Conservation (phyloP, 2,888 invertebrate genomes). For the Athripsodes cinereus region DNA sequence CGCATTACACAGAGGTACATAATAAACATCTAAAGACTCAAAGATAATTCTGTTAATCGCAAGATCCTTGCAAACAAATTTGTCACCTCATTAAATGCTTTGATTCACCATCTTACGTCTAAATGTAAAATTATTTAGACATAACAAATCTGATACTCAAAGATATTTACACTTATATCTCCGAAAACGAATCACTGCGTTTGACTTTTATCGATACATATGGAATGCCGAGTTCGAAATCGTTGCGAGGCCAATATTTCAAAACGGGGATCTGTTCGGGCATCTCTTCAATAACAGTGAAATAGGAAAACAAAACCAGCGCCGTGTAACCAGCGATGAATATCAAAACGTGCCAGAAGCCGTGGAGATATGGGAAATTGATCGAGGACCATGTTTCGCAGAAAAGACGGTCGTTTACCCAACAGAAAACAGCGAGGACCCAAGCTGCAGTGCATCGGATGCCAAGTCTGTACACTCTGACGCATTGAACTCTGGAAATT, state of each 20-base stretch:
- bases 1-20: no score
- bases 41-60: no score
- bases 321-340: conserved; percentile 74
- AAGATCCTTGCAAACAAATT: no score
- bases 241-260: conserved; percentile 71
- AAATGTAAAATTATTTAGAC: no score
- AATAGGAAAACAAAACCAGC: conserved; percentile 72
- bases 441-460: conserved; percentile 63
- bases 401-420: conserved; percentile 72
- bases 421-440: conserved; percentile 65
- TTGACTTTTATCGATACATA: conserved; percentile 59
- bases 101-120: no score
- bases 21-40: no score
- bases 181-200: background rate
- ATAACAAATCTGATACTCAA: no score
- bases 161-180: no score
- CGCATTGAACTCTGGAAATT: conserved; percentile 51
- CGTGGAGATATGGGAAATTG: conserved; percentile 77
- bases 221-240: conserved; percentile 72
- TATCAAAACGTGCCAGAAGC: conserved; percentile 76
- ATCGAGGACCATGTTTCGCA: conserved; percentile 74
- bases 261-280: conserved; percentile 65
- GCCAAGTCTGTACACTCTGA: conserved; percentile 65
- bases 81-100: no score
- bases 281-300: conserved; percentile 65